Percentiles rank a stretch among this genome's conserved stretches.
Evolutionary conservation across 2,113 vertebrate genomes (phyloP).

Genomic region (Syrrhaptes paradoxus): DNA sequence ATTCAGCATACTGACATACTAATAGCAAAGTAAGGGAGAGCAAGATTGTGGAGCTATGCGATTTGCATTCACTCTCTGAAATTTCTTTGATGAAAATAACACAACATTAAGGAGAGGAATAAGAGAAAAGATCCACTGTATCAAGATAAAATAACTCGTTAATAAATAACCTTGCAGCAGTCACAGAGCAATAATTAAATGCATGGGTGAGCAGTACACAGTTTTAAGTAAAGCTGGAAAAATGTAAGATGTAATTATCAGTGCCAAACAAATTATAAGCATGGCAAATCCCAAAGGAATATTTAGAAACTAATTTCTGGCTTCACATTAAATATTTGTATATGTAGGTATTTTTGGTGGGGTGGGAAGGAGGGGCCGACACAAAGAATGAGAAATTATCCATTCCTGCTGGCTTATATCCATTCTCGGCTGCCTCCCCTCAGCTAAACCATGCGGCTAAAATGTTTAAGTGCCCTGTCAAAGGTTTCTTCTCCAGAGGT

Average conservation of each 20-base stretch:
- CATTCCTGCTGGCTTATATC: neutral
- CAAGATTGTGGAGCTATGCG: conserved; percentile 70
- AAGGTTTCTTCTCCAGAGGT: conserved; percentile 37
- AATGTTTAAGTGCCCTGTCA: conserved; percentile 15
- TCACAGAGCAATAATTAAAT: conserved; percentile 82
- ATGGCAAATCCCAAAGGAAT: conserved; percentile 74
- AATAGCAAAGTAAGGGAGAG: conserved; percentile 74
- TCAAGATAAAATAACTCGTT: conserved; percentile 83
- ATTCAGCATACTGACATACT: conserved; percentile 77
- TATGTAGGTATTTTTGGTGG: conserved; percentile 67
- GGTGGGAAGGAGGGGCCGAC: neutral
- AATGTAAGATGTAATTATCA: conserved; percentile 79
- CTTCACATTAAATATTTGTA: conserved; percentile 76
- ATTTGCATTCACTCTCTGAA: conserved; percentile 78
- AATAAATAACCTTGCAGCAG: conserved; percentile 83
- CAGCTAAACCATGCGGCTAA: conserved; percentile 1
- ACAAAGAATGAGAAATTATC: conserved; percentile 27
- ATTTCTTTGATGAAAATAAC: conserved; percentile 86
- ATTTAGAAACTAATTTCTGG: conserved; percentile 78
- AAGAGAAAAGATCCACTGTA: conserved; percentile 77
- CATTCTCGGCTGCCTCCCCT: neutral
- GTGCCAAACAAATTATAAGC: conserved; percentile 81
- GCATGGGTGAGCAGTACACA: conserved; percentile 73
- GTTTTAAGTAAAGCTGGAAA: conserved; percentile 80
- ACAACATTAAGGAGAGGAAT: conserved; percentile 76